These are phyloP conservation scores for Stenolophus ochropezus DNA, from an alignment of 2,888 invertebrate species.

Conservation along the genomic window DNA sequence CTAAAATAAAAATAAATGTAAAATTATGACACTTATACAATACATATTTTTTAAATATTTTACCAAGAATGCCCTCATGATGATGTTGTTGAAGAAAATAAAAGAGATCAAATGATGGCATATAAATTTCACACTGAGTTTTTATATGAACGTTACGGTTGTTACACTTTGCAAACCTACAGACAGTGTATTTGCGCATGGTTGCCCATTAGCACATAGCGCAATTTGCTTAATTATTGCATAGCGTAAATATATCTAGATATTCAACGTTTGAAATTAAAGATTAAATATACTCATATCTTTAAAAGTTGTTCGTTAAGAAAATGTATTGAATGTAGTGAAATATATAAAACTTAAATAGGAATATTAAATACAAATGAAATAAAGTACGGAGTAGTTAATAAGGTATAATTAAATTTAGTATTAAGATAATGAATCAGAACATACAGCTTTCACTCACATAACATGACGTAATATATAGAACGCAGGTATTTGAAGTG, in stretches of 20 bases:
- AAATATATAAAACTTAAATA: not conserved
- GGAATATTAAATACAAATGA: not conserved
- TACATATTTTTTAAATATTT: not conserved
- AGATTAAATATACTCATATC: not conserved
- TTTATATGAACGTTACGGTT: constrained; percentile 45
- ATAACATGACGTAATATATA: constrained; percentile 11
- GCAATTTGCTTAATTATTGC: constrained; percentile 27
- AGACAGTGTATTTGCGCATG: constrained; percentile 48
- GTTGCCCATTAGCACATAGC: constrained; percentile 44
- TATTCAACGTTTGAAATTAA: not conserved
- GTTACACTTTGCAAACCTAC: constrained; percentile 32
- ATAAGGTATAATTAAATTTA: not conserved
- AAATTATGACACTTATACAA: not conserved
- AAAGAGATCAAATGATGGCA: constrained; percentile 48
- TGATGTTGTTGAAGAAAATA: constrained; percentile 37
- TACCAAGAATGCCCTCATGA: constrained; percentile 56
- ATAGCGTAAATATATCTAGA: not conserved
- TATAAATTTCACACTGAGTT: not conserved
- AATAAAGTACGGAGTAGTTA: not conserved
- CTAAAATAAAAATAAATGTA: constrained; percentile 31
- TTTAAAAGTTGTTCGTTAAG: not conserved
- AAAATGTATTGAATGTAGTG: not conserved
- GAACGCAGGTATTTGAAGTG: constrained; percentile 21
- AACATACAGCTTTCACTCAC: constrained; percentile 28
- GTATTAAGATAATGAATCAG: not conserved